A percentile compares a stretch with the other conserved stretches of the same genome.
Conservation (phyloP, 2,113 vertebrate genomes). For the Notiomystis cincta region DNA sequence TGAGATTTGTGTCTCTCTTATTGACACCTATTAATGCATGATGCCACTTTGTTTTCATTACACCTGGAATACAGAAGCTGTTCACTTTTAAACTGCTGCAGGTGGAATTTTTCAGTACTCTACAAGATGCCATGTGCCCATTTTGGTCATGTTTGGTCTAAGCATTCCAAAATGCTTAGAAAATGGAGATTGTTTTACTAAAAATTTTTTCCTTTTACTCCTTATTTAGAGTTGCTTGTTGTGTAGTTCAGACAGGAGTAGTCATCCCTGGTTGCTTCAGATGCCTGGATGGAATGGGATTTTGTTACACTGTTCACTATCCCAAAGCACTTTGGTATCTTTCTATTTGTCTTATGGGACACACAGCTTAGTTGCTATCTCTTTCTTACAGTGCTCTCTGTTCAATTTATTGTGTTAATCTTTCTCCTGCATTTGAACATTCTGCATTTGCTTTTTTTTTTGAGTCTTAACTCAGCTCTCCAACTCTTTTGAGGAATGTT, state of each 20-base stretch:
- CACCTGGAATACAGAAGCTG: neutral
- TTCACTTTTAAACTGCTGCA: neutral
- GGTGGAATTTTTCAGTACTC: neutral
- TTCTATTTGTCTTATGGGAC: neutral
- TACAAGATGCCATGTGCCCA: fast-evolving
- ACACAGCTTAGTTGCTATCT: neutral
- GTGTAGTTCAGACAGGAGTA: neutral
- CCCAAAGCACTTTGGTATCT: neutral
- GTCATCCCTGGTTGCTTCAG: neutral
- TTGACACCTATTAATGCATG: neutral
- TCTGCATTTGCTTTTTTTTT: neutral
- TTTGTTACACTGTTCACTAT: neutral
- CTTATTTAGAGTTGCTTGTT: fast-evolving
- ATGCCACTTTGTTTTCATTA: neutral
- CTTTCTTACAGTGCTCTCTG: neutral
- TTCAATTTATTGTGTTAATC: neutral
- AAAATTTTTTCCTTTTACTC: neutral
- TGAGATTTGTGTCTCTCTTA: neutral
- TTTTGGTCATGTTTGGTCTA: neutral
- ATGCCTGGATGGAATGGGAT: neutral
- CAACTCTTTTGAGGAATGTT: neutral
- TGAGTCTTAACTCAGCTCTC: neutral
- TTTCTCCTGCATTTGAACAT: neutral
- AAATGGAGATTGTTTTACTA: neutral
- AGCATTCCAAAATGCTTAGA: neutral